These are phyloP conservation scores for Ceuthmochares aereus DNA, from an alignment of 2,113 vertebrate species.

Conservation along the genomic window DNA sequence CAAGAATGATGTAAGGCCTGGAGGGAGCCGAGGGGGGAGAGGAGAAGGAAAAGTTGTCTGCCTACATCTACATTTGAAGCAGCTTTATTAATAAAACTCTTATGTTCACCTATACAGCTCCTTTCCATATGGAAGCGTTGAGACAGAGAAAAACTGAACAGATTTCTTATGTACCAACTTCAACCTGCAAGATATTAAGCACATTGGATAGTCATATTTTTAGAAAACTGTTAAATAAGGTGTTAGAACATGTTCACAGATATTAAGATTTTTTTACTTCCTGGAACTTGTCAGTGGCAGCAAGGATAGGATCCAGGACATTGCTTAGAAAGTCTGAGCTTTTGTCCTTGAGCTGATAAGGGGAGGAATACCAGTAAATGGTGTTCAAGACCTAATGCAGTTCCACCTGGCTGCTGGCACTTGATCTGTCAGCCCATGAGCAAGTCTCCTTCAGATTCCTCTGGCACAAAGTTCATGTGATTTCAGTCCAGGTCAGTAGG, in stretches of 20 bases:
- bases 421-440: neutral
- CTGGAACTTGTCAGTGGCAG: neutral
- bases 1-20: neutral
- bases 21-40: neutral
- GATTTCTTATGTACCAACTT: neutral
- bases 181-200: neutral
- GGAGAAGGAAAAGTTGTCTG: neutral
- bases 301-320: neutral
- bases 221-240: neutral
- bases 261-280: neutral
- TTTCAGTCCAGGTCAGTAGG: neutral
- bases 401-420: neutral
- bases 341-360: neutral
- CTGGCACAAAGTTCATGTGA: neutral
- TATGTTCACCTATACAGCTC: neutral
- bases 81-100: conserved; percentile 12
- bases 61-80: neutral
- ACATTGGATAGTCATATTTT: neutral
- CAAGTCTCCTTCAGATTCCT: neutral
- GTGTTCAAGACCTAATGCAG: neutral
- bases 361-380: neutral
- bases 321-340: neutral
- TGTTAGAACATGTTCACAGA: conserved; percentile 12
- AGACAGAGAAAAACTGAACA: neutral
- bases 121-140: neutral